Conservation (phyloP, 2,888 invertebrate genomes). For the Mayetiola destructor region DNA sequence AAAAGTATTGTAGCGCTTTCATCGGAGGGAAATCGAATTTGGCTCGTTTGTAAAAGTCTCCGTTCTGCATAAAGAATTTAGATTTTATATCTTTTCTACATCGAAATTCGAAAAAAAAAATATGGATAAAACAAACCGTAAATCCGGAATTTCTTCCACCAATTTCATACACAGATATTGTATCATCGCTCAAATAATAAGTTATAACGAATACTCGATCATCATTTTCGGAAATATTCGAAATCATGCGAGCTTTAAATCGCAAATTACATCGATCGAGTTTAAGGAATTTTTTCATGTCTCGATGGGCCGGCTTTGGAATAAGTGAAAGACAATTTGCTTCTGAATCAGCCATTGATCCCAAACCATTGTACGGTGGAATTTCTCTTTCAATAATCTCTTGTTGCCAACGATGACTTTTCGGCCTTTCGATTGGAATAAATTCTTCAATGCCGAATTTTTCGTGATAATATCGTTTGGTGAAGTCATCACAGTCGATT, state of each 20-base stretch:
- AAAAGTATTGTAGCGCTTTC: conserved; percentile 68
- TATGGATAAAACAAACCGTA: no score
- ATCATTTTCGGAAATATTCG: conserved; percentile 48
- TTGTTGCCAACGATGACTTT: conserved; percentile 14
- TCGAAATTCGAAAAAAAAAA: conserved; percentile 9
- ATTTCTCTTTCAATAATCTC: conserved; percentile 28
- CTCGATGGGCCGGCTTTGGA: conserved; percentile 59
- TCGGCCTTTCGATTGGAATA: conserved; percentile 24
- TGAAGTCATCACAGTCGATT: conserved; percentile 72
- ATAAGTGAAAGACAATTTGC: conserved; percentile 70
- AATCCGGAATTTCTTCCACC: conserved; percentile 58
- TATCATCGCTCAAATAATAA: conserved; percentile 70
- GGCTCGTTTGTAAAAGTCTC: conserved; percentile 51
- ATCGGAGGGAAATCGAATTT: conserved; percentile 63
- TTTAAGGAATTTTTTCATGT: conserved; percentile 66
- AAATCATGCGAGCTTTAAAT: conserved; percentile 64
- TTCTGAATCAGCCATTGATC: conserved; percentile 77
- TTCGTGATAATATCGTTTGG: conserved; percentile 65
- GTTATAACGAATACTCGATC: conserved; percentile 64
- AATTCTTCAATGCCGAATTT: conserved; percentile 37
- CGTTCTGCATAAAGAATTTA: conserved; percentile 34
- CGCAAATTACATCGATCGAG: conserved; percentile 64
- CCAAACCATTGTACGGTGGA: conserved; percentile 86
- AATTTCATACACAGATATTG: conserved; percentile 68
- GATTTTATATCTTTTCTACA: background rate